Evolutionary conservation across 2,888 invertebrate genomes (phyloP), one percentile per base, ranked within the genome.

Genomic region (Megaustenia siamemsis): DNA sequence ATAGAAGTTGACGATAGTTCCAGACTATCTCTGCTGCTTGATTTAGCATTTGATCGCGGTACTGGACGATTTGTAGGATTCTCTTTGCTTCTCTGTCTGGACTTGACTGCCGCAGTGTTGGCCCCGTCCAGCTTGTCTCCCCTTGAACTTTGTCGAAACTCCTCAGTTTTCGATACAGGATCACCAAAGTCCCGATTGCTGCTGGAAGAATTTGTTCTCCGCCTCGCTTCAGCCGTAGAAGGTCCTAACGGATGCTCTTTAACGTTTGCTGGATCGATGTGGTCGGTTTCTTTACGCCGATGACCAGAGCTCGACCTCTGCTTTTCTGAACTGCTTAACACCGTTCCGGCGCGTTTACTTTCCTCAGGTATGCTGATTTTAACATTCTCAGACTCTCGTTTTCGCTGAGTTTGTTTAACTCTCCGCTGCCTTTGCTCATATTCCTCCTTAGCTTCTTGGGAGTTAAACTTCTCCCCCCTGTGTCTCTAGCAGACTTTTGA

Each of bases 381-480:
- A 15, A 15, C 28, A 45, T 1, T 21, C 5, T 18, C 24, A 0
- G 79, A 43, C 0, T 68, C 79, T 24, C 78, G 56, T 40, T 53
- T 18, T 38, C 32, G 21, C 24, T 69, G 68, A 4, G 10, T 32
- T 12, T 49, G 69, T 32, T 79, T 40, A 10, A 60, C 8, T 24
- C 66, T 45, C n/a, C 69, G 32, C 68, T 69, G 80, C n/a, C 69
- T 32, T 5, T 69, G 49, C 1, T 81, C 66, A 3, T 40, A 66
- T 38, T 81, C 80, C 1, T 49, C 69, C 21, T 69, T 81, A 1
- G 80, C 80, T 49, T 81, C 69, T 53, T 81, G 80, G 80, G 80
- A n/a, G 80, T 81, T 35, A 81, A n/a, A 38, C 80, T 81, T 43
- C 80, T 68, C 2, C 80, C 80, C 1, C 80, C 80, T 0, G 80